Evolutionary conservation across 2,113 vertebrate species (phyloP).

Genomic region (Rissa tridactyla): DNA sequence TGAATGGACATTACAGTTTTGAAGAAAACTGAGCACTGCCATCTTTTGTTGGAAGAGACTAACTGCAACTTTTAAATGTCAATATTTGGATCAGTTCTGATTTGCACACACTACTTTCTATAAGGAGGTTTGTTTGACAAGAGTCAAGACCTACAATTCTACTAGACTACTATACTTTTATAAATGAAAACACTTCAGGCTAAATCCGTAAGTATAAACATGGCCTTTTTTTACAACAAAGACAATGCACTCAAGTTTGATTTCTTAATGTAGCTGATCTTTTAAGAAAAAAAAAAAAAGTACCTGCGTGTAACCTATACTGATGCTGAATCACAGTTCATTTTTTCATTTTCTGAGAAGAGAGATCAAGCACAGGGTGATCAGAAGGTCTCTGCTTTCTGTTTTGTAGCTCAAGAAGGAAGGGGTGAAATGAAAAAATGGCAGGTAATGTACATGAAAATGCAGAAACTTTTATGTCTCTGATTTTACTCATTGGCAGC

Average conservation of each 20-base stretch:
- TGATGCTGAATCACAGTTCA: not conserved
- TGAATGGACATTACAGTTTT: not conserved
- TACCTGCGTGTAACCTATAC: not conserved
- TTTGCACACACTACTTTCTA: not conserved
- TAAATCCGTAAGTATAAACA: not conserved
- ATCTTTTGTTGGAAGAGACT: slow-evolving; percentile 45
- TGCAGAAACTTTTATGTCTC: not conserved
- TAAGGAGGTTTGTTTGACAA: not conserved
- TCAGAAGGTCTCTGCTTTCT: not conserved
- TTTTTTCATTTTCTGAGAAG: not conserved
- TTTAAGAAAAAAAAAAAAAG: not conserved
- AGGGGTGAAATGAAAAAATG: not conserved
- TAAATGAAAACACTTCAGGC: not conserved
- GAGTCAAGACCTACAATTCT: not conserved
- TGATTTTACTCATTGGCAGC: not conserved
- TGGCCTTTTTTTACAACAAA: not conserved
- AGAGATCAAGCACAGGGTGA: not conserved
- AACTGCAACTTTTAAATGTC: not conserved
- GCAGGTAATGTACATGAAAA: not conserved
- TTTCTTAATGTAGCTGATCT: not conserved
- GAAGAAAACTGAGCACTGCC: slow-evolving; percentile 58
- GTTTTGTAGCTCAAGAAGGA: not conserved
- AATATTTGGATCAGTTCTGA: not conserved
- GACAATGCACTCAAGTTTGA: not conserved
- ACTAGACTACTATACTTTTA: not conserved